These are phyloP conservation scores for Choristoneura fumiferana DNA, from an alignment of 1,140 invertebrate genomes.

Conservation along the genomic window DNA sequence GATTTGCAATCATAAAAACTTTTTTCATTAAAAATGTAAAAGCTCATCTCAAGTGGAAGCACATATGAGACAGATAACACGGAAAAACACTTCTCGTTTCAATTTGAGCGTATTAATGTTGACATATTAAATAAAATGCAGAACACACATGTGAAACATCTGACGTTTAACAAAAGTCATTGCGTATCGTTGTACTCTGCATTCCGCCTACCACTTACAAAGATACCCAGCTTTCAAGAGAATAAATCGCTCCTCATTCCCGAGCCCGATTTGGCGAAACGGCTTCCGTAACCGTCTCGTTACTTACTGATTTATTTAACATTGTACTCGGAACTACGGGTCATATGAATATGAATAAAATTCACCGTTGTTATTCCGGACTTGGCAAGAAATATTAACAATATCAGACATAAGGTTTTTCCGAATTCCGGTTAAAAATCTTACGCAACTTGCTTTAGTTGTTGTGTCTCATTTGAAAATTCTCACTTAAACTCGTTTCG, in stretches of 20 bases:
- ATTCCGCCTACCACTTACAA: constrained; percentile 21
- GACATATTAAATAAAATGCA: background rate
- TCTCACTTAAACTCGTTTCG: too few species aligned
- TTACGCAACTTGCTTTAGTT: too few species aligned
- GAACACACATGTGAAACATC: background rate
- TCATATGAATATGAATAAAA: constrained; percentile 41
- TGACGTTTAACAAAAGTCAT: background rate
- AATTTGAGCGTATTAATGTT: too few species aligned
- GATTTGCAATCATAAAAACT: too few species aligned
- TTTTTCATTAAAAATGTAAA: too few species aligned
- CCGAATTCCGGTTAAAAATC: too few species aligned
- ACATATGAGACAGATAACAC: too few species aligned
- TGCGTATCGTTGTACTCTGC: constrained; percentile 10
- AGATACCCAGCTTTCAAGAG: constrained; percentile 38
- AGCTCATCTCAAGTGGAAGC: too few species aligned
- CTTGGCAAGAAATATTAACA: background rate
- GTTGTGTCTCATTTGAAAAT: too few species aligned
- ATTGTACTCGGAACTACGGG: constrained; percentile 47
- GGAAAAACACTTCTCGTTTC: too few species aligned
- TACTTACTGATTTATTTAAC: constrained; percentile 61
- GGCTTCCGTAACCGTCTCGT: constrained; percentile 48
- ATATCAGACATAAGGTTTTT: too few species aligned
- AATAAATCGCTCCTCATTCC: constrained; percentile 58
- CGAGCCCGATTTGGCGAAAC: constrained; percentile 58
- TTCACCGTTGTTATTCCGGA: background rate